Conservation (phyloP, 92 coral and sea anemone species). For the Desmophyllum pertusum region DNA sequence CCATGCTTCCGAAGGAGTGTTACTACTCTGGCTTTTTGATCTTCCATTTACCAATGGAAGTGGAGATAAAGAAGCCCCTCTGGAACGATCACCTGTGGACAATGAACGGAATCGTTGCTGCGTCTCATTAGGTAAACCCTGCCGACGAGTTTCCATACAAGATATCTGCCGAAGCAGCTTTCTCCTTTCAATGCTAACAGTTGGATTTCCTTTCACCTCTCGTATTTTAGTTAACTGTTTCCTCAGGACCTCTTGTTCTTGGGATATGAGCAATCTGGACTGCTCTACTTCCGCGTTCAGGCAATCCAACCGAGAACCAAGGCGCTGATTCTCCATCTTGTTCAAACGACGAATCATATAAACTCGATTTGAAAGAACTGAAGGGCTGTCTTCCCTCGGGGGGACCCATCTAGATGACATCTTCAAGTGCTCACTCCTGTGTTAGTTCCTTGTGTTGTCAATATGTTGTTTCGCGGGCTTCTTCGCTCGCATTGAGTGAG, state of each 20-base stretch:
- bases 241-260: slow-evolving; percentile 29
- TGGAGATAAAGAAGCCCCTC: neutral
- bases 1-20: neutral
- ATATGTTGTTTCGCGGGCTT: neutral
- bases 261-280: slow-evolving; percentile 10
- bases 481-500: neutral
- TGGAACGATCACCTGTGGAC: slow-evolving; percentile 3
- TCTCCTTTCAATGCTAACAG: slow-evolving; percentile 13
- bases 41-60: neutral
- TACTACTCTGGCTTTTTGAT: slow-evolving; percentile 10
- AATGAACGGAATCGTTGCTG: slow-evolving; percentile 18
- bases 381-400: slow-evolving; percentile 42
- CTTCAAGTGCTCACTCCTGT: neutral
- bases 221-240: slow-evolving; percentile 22
- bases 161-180: slow-evolving; percentile 12
- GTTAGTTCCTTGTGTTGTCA: neutral
- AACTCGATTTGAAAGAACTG: slow-evolving; percentile 46
- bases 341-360: slow-evolving; percentile 30
- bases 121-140: neutral
- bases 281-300: slow-evolving; percentile 16
- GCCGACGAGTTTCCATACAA: neutral
- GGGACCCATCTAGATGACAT: slow-evolving; percentile 21
- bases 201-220: slow-evolving; percentile 32
- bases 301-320: slow-evolving; percentile 15
- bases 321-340: slow-evolving; percentile 35